Evolutionary conservation across 2,113 vertebrate species (phyloP).

Genomic region (Prunella fulvescens): DNA sequence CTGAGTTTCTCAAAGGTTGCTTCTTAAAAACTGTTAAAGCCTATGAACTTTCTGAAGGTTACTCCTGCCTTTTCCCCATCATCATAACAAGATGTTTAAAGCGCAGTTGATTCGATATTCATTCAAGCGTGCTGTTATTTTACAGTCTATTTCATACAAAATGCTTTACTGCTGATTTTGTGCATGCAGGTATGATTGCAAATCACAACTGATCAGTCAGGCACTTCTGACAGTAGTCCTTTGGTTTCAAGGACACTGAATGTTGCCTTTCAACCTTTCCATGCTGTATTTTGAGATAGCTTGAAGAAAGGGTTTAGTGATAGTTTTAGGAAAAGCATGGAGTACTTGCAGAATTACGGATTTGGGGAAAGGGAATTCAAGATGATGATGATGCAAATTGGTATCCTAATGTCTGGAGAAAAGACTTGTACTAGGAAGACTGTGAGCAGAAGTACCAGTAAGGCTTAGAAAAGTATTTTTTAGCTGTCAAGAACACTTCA

Average conservation of each 20-base stretch:
- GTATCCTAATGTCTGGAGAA: background rate
- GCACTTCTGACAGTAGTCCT: background rate
- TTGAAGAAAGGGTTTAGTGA: background rate
- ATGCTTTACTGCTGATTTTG: constrained; percentile 33
- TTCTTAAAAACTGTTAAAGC: background rate
- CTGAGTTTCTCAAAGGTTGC: background rate
- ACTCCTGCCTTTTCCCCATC: background rate
- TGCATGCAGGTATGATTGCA: constrained; percentile 38
- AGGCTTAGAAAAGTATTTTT: background rate
- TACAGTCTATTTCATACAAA: constrained; percentile 42
- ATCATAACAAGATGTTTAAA: background rate
- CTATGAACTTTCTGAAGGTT: background rate
- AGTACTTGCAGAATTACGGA: background rate
- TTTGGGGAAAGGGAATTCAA: background rate
- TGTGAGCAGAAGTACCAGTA: background rate
- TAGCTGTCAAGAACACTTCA: background rate
- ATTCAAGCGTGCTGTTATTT: constrained; percentile 44
- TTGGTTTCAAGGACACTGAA: constrained; percentile 4
- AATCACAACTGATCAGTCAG: constrained; percentile 24
- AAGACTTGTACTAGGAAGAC: background rate
- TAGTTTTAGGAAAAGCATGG: background rate
- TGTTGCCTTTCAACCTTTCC: background rate
- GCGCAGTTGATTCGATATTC: background rate
- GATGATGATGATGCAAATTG: background rate
- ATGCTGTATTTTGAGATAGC: background rate